Evolutionary conservation across 2,888 invertebrate species (phyloP).

Genomic region (Anarsia innoxiella): DNA sequence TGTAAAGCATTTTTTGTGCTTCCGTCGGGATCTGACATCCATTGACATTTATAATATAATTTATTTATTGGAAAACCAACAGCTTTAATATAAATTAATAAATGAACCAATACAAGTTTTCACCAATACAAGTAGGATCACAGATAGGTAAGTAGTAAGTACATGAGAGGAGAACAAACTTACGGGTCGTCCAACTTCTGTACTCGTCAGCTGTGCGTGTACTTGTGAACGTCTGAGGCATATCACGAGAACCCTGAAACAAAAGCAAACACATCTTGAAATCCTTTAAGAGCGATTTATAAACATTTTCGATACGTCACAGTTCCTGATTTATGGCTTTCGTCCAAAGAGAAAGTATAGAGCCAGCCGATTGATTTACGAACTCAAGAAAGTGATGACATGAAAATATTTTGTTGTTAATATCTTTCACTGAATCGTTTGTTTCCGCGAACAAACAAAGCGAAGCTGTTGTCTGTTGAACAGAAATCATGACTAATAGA

Average conservation of each 20-base stretch:
- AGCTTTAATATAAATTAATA: too few relatives aligned
- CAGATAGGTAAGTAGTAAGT: too few relatives aligned
- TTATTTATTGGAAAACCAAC: too few relatives aligned
- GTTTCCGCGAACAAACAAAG: background rate
- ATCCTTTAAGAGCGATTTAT: constrained; percentile 5
- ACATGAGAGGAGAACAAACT: too few relatives aligned
- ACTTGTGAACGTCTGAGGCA: constrained; percentile 39
- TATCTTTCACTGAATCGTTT: constrained; percentile 4
- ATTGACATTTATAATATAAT: too few relatives aligned
- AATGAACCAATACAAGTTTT: too few relatives aligned
- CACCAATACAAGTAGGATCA: too few relatives aligned
- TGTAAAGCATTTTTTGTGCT: too few relatives aligned
- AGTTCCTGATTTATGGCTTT: constrained; percentile 25
- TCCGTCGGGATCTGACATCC: too few relatives aligned
- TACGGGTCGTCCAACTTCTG: constrained; percentile 51
- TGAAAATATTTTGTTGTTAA: constrained; percentile 1
- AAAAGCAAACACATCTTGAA: constrained; percentile 24
- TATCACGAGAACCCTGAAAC: constrained; percentile 54
- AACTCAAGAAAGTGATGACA: constrained; percentile 1
- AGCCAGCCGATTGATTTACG: constrained; percentile 15
- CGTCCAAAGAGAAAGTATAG: constrained; percentile 20
- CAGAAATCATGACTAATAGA: background rate
- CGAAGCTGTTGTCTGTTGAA: background rate
- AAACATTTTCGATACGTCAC: constrained; percentile 11
- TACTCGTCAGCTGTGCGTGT: constrained; percentile 46